Base-by-base conservation (phyloP, 2,113 vertebrate genomes). In the Coptodon bakossiorum region DNA sequence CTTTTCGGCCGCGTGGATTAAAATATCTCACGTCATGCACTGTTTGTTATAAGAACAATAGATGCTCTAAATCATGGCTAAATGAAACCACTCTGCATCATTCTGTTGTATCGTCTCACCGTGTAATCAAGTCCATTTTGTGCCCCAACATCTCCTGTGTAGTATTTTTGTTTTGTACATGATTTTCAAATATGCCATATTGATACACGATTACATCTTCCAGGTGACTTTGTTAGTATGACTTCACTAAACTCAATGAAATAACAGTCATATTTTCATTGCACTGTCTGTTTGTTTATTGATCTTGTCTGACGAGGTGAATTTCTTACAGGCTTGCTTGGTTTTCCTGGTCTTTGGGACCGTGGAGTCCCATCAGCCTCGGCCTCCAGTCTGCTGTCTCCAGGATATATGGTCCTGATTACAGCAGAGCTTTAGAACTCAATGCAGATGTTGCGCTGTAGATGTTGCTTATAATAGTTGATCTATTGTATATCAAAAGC, bases 21-120 rank as follows among this genome's bases (percentile, higher is more conserved):
- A 92, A 86, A 83, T 43, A 27, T 89, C n/a, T 88, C 22, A 31
- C 80, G 66, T 80, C 80, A 40, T 73, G 43, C 68, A 88, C 91
- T 76, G 84, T 53, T 57, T 82, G 87, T 85, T 89, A 93, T 93
- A 90, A 91, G 57, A 88, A 78, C 86, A 85, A 91, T 36, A 24
- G 87, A 54, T 85, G 56, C 31, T 61, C 80, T 34, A 86, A 78
- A 52, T 27, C 45, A 78, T 52, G 45, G 81, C 68, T 66, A 89
- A 82, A 14, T 57, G 38, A 86, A 80, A 59, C 36, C 43, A 3
- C 34, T 40, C 80, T 88, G 85, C 29, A 68, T 87, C 80, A 73
- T 50, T 73, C 90, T 68, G 73, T 86, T 86, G 24, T 76, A n/a
- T 82, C 36, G 59, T 76, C 63, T 78, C 50, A 76, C 16, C 4